phyloP scores from a whole-genome alignment of 1,140 invertebrate species.

The Metaphire vulgaris region DNA sequence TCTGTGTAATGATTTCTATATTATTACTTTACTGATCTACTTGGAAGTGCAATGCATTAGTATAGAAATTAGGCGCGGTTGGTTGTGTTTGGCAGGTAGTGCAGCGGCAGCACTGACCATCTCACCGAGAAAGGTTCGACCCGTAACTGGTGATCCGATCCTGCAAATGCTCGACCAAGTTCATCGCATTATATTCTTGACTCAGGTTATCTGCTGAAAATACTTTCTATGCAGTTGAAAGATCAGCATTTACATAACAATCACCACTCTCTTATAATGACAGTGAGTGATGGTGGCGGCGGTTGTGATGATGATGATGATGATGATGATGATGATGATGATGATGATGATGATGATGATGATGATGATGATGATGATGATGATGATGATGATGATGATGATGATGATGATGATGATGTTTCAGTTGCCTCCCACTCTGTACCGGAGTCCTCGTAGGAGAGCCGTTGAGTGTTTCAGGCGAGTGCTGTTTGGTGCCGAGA shows the following conservation, averaged over 20 bases:
- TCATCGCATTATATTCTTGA: constrained; percentile 52
- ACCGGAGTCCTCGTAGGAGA: constrained; percentile 40
- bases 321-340: constrained; percentile 5
- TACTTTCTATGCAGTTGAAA: too few relatives aligned
- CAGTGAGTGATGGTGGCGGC: neutral
- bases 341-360: constrained; percentile 9
- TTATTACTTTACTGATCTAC: too few relatives aligned
- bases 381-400: constrained; percentile 5
- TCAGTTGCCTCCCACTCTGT: constrained; percentile 47
- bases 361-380: constrained; percentile 1
- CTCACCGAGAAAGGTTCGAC: constrained; percentile 46
- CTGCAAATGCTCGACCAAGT: constrained; percentile 49
- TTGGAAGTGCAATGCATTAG: too few relatives aligned
- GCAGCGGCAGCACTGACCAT: constrained; percentile 46
- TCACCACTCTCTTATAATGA: too few relatives aligned
- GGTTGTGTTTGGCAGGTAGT: constrained; percentile 29
- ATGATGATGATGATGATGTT: neutral
- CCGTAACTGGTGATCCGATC: constrained; percentile 50
- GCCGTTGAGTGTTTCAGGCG: constrained; percentile 48
- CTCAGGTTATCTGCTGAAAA: constrained; percentile 35
- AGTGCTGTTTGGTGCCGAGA: constrained; percentile 39
- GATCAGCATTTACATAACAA: too few relatives aligned
- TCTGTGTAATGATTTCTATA: too few relatives aligned
- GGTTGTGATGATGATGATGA: constrained; percentile 3
- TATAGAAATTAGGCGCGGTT: too few relatives aligned